These are phyloP conservation scores for Camponotus floridanus DNA, from an alignment of 1,140 invertebrate species.

Conservation along the genomic window DNA sequence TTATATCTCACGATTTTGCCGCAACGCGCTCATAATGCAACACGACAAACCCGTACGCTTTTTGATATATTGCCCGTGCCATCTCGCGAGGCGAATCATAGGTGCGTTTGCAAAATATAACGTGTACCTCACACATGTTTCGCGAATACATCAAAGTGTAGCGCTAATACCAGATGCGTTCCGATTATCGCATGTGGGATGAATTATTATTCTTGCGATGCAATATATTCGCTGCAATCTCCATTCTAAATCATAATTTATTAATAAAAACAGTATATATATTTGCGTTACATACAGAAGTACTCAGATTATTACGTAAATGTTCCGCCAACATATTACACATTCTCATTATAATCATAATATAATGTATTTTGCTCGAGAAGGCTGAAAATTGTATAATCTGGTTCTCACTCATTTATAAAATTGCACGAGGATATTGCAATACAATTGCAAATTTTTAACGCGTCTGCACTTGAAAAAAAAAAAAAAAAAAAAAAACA, in stretches of 20 bases:
- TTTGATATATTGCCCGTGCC: slow-evolving; percentile 41
- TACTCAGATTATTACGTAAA: neutral
- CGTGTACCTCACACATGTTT: neutral
- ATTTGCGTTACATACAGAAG: neutral
- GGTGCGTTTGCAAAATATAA: slow-evolving; percentile 26
- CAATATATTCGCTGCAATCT: neutral
- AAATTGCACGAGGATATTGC: neutral
- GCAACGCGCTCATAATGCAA: slow-evolving; percentile 31
- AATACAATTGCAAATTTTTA: neutral
- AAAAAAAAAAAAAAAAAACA: neutral
- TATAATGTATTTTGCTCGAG: neutral
- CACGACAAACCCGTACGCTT: slow-evolving; percentile 25
- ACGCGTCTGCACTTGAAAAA: neutral
- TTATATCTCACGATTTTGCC: slow-evolving; percentile 48
- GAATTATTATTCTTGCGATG: slow-evolving; percentile 28
- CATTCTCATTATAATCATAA: too few relatives aligned
- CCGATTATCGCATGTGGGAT: slow-evolving; percentile 25
- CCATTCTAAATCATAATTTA: slow-evolving; percentile 41
- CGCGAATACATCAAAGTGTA: neutral
- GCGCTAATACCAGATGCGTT: neutral
- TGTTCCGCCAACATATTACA: too few relatives aligned
- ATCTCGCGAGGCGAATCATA: neutral
- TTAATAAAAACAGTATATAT: slow-evolving; percentile 8
- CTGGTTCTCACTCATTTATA: neutral
- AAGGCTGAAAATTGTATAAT: neutral